These are phyloP conservation scores for Spea multiplicata DNA, from an alignment of 2,113 vertebrate species.

Conservation along the genomic window DNA sequence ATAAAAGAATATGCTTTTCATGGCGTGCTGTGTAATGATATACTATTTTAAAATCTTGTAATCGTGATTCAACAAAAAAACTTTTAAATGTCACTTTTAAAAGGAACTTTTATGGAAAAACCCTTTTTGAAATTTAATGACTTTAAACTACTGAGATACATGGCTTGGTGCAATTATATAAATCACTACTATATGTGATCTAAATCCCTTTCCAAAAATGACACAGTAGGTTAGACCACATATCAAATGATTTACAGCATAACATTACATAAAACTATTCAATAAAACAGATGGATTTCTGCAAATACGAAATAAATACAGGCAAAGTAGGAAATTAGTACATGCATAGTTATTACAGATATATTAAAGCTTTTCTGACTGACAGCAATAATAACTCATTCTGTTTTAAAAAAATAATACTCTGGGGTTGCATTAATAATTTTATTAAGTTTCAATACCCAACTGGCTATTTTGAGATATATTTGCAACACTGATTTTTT, in stretches of 20 bases:
- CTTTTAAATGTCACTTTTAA: conserved; percentile 10
- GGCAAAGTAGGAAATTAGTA: background rate
- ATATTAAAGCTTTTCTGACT: background rate
- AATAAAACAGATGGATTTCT: conserved; percentile 18
- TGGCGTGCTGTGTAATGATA: background rate
- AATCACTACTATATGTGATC: conserved; percentile 26
- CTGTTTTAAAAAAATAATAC: too few relatives aligned
- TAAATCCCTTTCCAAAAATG: conserved; percentile 26
- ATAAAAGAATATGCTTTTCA: background rate
- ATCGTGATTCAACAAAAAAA: conserved; percentile 1
- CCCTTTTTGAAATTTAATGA: conserved; percentile 11
- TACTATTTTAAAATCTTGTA: conserved; percentile 14
- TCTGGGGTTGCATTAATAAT: too few relatives aligned
- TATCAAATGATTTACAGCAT: conserved; percentile 20
- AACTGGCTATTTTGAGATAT: too few relatives aligned
- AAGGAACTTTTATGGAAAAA: conserved; percentile 11
- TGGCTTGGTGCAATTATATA: conserved; percentile 24
- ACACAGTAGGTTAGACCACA: conserved; percentile 24
- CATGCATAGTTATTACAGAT: background rate
- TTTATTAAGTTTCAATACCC: too few relatives aligned
- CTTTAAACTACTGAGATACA: conserved; percentile 31
- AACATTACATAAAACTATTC: conserved; percentile 3
- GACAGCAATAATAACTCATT: background rate
- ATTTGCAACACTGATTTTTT: too few relatives aligned
- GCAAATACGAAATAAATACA: conserved; percentile 12